Base-by-base conservation (phyloP, 1,140 invertebrate genomes). In the Gonioctena quinquepunctata region DNA sequence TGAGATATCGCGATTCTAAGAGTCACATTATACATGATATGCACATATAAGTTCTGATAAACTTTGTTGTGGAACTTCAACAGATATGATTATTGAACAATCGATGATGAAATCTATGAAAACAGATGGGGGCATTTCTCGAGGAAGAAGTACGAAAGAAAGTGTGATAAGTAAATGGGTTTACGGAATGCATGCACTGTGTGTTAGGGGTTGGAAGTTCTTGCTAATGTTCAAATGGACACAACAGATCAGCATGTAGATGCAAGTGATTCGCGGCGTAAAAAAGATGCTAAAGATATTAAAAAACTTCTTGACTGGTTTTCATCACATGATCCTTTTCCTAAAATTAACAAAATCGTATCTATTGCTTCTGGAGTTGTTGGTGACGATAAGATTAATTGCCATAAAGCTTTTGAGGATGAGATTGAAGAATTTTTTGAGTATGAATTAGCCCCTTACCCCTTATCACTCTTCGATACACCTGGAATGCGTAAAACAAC, bases 171-270 rank as follows among this genome's bases (percentile, higher is more conserved):
- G 72, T 68, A 81, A 79, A 79, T 84, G 80, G 77, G 71, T 81
- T 74, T 78, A 77, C 61, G 48, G 69, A 16, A 79, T 79, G 76
- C 72, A 75, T 62, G 73, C 73, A 22, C 3, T n/a, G 67, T 62
- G 7, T 69, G 57, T 63, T 27, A 77, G 72, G 66, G 74, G 72
- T 73, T 84, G 1, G 81, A 84, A 81, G 69, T 72, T 70, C 69
- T 81, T 57, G 67, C 65, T 76, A 76, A 79, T 57, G 67, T 82
- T 69, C 61, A 62, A 27, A 77, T 78, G 48, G 66, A 69, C 71
- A 77, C 81, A 16, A 79, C 67, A 6, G 82, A 85, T 8, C 82
- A 86, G 71, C 83, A 85, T 76, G 75, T 82, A 65, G 82, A 84
- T 77, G 66, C 77, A 54, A 72, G 76, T 27, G 76, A 80, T 73